Percentiles rank a stretch among this genome's conserved stretches.
Conservation (phyloP, 2,797 vertebrate species). For the Intellagama lesueurii region DNA sequence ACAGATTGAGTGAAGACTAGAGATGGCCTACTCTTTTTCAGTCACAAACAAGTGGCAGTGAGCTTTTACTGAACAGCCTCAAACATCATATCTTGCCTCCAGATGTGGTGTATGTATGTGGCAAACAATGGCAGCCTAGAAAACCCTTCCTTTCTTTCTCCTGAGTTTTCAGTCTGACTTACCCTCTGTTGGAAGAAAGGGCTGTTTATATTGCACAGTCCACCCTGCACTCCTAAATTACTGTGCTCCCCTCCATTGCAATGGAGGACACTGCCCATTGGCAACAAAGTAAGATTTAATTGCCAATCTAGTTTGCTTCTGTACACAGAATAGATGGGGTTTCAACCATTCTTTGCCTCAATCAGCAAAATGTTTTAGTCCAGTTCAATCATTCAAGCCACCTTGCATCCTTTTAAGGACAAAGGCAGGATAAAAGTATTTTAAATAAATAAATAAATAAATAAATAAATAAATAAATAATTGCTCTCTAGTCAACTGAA, state of each 20-base stretch:
- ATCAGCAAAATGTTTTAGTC: background rate
- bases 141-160: too few relatives aligned
- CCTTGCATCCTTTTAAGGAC: too few relatives aligned
- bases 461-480: background rate
- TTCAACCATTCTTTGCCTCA: background rate
- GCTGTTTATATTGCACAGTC: background rate
- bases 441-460: too few relatives aligned
- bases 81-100: background rate
- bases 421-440: too few relatives aligned
- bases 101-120: too few relatives aligned
- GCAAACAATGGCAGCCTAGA: background rate
- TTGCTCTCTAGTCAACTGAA: background rate
- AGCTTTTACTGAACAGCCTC: background rate
- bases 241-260: background rate
- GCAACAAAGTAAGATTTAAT: background rate
- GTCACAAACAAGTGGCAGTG: background rate
- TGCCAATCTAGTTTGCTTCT: background rate
- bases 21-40: background rate
- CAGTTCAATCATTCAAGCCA: too few relatives aligned
- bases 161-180: background rate
- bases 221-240: background rate
- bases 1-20: background rate
- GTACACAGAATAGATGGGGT: background rate
- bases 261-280: background rate
- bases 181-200: background rate